A percentile compares a stretch with the other conserved stretches of the same genome.
These are phyloP conservation scores for Watersipora subatra DNA, from an alignment of 1,140 invertebrate genomes.

Conservation along the genomic window DNA sequence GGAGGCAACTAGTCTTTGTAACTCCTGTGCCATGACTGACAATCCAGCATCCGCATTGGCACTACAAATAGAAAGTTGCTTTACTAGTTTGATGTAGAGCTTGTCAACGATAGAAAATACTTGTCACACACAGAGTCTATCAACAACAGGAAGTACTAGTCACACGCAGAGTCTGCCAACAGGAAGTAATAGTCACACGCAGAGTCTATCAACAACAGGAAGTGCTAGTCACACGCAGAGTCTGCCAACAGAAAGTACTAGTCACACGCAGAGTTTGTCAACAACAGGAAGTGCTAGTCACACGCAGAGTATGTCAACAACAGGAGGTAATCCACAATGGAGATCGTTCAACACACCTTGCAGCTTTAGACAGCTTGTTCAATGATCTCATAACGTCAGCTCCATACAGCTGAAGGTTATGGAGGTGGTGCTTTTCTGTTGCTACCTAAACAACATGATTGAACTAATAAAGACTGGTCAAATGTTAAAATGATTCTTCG, in stretches of 20 bases:
- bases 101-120: neutral
- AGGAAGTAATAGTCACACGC: neutral
- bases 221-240: neutral
- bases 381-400: conserved; percentile 24
- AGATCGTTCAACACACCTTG: conserved; percentile 20
- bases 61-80: conserved; percentile 19
- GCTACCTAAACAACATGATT: conserved; percentile 18
- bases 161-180: neutral
- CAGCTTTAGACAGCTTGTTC: conserved; percentile 26
- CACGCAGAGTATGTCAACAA: neutral
- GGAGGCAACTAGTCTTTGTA: too few relatives aligned
- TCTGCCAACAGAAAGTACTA: neutral
- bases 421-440: conserved; percentile 23
- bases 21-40: conserved; percentile 32
- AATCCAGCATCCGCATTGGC: conserved; percentile 35
- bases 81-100: neutral
- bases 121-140: neutral
- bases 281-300: too few relatives aligned
- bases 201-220: neutral
- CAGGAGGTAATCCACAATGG: neutral
- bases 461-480: too few relatives aligned
- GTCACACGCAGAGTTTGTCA: neutral
- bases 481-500: too few relatives aligned
- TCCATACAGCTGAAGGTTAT: conserved; percentile 26
- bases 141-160: neutral